Evolutionary conservation across 2,888 invertebrate genomes (phyloP).

Genomic region (Notocelia uddmanniana): DNA sequence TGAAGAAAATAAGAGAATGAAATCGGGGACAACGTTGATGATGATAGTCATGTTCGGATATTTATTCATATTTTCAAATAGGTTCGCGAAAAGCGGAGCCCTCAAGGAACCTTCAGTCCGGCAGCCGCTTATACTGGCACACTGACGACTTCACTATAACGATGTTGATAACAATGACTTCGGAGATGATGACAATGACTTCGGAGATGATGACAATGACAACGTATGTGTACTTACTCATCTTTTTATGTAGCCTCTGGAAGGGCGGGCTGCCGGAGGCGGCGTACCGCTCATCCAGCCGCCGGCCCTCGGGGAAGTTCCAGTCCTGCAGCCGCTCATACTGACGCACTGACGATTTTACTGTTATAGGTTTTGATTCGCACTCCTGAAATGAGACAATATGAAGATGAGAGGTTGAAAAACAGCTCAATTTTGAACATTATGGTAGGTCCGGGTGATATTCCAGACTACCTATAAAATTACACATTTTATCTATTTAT

Average conservation of each 20-base stretch:
- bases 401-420: background rate
- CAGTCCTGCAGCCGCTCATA: conserved; percentile 75
- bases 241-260: conserved; percentile 67
- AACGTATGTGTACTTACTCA: conserved; percentile 62
- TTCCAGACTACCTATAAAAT: too few species aligned
- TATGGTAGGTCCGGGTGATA: too few species aligned
- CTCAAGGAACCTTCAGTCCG: conserved; percentile 49
- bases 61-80: conserved; percentile 71
- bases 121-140: background rate
- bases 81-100: too few species aligned
- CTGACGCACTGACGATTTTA: conserved; percentile 75
- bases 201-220: background rate
- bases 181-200: too few species aligned
- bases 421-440: background rate
- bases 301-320: conserved; percentile 68
- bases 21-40: too few species aligned
- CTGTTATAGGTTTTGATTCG: conserved; percentile 73
- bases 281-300: conserved; percentile 66
- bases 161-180: too few species aligned
- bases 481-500: too few species aligned
- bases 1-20: too few species aligned
- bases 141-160: too few species aligned
- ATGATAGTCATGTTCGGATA: background rate
- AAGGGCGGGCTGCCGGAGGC: conserved; percentile 72
- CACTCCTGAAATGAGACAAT: conserved; percentile 62